These are phyloP conservation scores for Etheostoma nigrum DNA, from an alignment of 2,797 vertebrate species.

Conservation along the genomic window DNA sequence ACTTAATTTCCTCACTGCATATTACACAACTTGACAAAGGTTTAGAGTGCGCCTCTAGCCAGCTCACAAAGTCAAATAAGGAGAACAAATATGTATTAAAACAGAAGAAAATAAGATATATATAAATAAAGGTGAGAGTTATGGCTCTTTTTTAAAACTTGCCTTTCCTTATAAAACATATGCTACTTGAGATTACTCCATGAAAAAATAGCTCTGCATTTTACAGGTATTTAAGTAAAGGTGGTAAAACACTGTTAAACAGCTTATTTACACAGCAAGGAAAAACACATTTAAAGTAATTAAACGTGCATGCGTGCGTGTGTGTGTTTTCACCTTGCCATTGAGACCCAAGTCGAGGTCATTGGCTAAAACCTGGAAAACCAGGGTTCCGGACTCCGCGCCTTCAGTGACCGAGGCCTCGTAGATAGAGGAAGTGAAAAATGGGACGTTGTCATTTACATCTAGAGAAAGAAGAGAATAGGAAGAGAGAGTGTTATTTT, in stretches of 20 bases:
- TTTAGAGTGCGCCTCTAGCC: no score
- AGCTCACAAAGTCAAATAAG: no score
- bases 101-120: no score
- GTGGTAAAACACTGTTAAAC: neutral
- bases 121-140: no score
- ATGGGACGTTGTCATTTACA: constrained; percentile 94
- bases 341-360: constrained; percentile 91
- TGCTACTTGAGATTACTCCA: no score
- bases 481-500: neutral
- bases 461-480: constrained; percentile 77
- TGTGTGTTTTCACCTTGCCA: constrained; percentile 85
- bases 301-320: neutral
- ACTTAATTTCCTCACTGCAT: no score
- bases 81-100: no score
- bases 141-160: no score
- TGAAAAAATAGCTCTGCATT: no score
- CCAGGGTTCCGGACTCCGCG: constrained; percentile 85
- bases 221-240: no score
- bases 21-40: no score
- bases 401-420: constrained; percentile 91
- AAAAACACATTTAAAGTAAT: neutral
- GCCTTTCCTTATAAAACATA: no score
- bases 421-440: constrained; percentile 93
- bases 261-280: constrained; percentile 2
- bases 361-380: constrained; percentile 89